A percentile compares a stretch with the other conserved stretches of the same genome.
Evolutionary conservation across 2,797 vertebrate genomes (phyloP).

Genomic region (Knipowitschia caucasica): DNA sequence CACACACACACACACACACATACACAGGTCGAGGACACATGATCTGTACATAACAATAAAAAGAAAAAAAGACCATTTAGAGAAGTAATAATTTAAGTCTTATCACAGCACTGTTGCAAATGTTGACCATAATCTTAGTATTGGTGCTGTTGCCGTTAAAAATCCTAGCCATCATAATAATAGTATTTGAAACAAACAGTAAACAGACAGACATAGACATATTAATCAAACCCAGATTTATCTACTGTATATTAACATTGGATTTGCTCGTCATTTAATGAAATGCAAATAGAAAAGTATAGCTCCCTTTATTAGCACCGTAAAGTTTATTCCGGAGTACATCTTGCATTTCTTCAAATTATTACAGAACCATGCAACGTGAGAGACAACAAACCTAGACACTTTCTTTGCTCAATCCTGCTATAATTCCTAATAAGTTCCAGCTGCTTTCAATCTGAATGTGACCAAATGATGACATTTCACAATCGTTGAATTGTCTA

Average conservation of each 20-base stretch:
- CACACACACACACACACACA: too few relatives aligned
- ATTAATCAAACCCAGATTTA: background rate
- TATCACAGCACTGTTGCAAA: too few relatives aligned
- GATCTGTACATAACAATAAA: too few relatives aligned
- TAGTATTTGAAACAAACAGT: too few relatives aligned
- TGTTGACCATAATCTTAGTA: too few relatives aligned
- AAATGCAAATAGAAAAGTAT: too few relatives aligned
- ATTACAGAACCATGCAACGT: background rate
- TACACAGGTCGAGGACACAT: too few relatives aligned
- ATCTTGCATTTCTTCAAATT: background rate
- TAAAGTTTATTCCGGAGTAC: background rate
- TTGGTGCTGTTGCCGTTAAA: too few relatives aligned
- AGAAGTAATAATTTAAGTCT: too few relatives aligned
- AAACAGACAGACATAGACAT: too few relatives aligned
- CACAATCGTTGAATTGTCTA: background rate
- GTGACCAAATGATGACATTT: conserved; percentile 1
- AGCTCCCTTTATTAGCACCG: background rate
- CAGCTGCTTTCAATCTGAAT: conserved; percentile 5
- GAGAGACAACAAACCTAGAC: background rate
- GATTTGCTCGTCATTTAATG: background rate
- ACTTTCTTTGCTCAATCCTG: conserved; percentile 3
- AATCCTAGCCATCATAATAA: too few relatives aligned
- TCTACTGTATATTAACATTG: background rate
- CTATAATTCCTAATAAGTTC: conserved; percentile 4
- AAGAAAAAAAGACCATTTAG: too few relatives aligned